Base-by-base conservation (phyloP, 2,888 invertebrate genomes). In the Eupeodes latifasciatus region DNA sequence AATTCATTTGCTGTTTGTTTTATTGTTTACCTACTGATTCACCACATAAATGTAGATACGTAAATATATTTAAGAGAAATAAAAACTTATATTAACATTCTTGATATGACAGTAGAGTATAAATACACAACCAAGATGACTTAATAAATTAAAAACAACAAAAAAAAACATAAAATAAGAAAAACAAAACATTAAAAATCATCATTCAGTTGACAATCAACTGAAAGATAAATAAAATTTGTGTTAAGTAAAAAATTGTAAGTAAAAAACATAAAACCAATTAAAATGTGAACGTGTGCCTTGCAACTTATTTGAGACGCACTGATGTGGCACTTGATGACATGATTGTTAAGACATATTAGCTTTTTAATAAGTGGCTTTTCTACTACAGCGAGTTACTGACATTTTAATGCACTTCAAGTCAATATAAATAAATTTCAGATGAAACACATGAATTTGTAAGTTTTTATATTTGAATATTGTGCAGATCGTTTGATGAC, bases 1-100 rank as follows among this genome's bases (percentile, higher is more conserved):
- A n/a, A 69, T 62, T 79, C 49, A 69, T 49, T 51, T 49, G 16
- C 53, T 44, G 76, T 64, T 77, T 75, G 53, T 87, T 83, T 78
- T 80, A 79, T 87, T 87, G 76, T 80, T 80, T 80, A 87, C 83
- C 57, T 55, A 86, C 76, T 76, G 77, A 85, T 81, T 53, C 71
- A 79, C 51, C 71, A 47, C 71, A 72, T 36, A 62, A 36, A 64
- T 40, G 9, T 53, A 51, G 14, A 12, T 51, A 51, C 51, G 5
- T 7, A 53, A 7, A 62, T 9, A 5, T 0, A 59, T 4, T 9
- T 19, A 53, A 5, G 16, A 14, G 7, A 57, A 36, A 34, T 1
- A 44, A 62, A 34, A 49, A 57, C 36, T 61, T 40, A 62, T 69
- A 53, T 53, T 36, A 69, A 53, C 71, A 71, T 55, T 71, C 44